Base-by-base conservation (phyloP, 2,113 vertebrate species). In the Dipodomys merriami region DNA sequence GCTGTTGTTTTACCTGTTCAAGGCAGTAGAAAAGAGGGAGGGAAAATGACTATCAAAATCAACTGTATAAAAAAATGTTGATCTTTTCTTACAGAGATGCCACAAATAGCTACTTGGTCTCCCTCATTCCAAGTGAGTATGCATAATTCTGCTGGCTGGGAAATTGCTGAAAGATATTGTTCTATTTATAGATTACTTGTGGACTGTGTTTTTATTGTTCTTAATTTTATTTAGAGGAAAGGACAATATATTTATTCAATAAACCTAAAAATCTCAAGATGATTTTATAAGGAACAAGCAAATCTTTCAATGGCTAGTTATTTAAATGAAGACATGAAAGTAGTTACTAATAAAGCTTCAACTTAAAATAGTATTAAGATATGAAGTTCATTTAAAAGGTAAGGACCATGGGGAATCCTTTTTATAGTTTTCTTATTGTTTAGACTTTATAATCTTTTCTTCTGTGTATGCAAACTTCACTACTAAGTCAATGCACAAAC, bases 1-100 rank as follows among this genome's bases (percentile, higher is more conserved):
- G 81, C 93, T 87, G 77, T 91, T 90, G 90, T 86, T 96, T 91
- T 44, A 88, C 87, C 91, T 94, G 90, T 95, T 74, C 68, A 46
- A 67, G 44, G 94, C 85, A 96, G 96, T 30, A 25, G 65, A 90
- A 91, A 44, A 91, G 68, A 13, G 29, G 88, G 74, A 82, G 30
- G 33, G 46, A 78, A 68, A 86, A 85, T 44, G 81, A 82, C 69
- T 18, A 91, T 69, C 22, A 44, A 76, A 60, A 73, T 85, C 81
- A 60, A 74, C 91, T 33, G 74, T 64, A 19, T 91, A 86, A 74
- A 80, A 57, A 5, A 80, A 30, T 79, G 64, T 89, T 85, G 80
- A 20, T 77, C 22, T 89, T 49, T 78, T 62, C 20, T 33, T 95
- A 62, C 19, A 80, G 33, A 80, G 39, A 97, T 90, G 92, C 95